Conservation (phyloP, 2,888 invertebrate genomes). For the Cremastinae sp. region DNA sequence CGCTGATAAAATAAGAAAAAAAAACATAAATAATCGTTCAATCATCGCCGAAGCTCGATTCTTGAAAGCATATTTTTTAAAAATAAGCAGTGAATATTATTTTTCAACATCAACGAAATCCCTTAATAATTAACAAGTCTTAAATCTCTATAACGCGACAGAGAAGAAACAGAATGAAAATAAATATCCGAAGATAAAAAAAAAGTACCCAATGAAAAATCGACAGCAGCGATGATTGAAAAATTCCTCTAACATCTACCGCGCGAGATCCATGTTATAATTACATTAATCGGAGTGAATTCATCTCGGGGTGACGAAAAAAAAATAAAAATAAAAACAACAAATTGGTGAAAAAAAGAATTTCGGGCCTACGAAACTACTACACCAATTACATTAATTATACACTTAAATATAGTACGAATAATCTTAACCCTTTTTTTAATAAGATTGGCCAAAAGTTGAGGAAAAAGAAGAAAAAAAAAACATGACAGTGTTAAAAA, state of each 20-base stretch:
- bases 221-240: constrained; percentile 17
- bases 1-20: constrained; percentile 10
- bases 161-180: background rate
- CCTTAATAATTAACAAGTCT: too few species aligned
- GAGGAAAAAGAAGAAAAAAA: constrained; percentile 27
- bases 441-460: constrained; percentile 49
- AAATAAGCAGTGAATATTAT: background rate
- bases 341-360: background rate
- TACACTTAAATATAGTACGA: constrained; percentile 25
- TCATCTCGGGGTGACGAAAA: background rate
- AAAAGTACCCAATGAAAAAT: background rate
- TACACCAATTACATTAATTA: constrained; percentile 23
- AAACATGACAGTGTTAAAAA: constrained; percentile 17
- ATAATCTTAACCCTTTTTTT: background rate
- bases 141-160: too few species aligned
- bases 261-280: constrained; percentile 10
- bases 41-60: constrained; percentile 11
- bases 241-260: constrained; percentile 8
- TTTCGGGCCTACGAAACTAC: constrained; percentile 30
- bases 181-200: too few species aligned
- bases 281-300: background rate
- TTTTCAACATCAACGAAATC: background rate
- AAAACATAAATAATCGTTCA: too few species aligned
- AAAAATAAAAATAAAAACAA: background rate
- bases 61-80: too few species aligned